phyloP scores from a whole-genome alignment of 30 jellyfish, hydroid and myxozoan species.

The Chrysaora quinquecirrha region DNA sequence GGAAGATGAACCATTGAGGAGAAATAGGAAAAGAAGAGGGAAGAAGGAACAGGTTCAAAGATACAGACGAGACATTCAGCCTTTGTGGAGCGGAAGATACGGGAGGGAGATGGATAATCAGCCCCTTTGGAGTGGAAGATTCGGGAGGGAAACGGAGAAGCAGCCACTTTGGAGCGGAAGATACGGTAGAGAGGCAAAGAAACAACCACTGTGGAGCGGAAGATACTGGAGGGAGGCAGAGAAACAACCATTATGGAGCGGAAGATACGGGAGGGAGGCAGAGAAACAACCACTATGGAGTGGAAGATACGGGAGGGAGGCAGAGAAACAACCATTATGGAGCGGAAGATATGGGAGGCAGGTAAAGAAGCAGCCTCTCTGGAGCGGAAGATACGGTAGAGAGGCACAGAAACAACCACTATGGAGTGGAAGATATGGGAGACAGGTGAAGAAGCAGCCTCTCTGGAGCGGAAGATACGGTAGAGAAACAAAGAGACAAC shows the following conservation, averaged over 20 bases:
- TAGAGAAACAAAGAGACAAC: too few relatives aligned
- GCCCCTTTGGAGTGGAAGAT: not conserved
- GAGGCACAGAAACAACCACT: too few relatives aligned
- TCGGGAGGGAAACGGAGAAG: slow-evolving; percentile 5
- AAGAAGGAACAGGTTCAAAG: too few relatives aligned
- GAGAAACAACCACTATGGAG: slow-evolving; percentile 43
- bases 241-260: slow-evolving; percentile 20
- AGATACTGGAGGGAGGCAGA: slow-evolving; percentile 19
- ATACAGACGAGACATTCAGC: too few relatives aligned
- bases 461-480: too few relatives aligned
- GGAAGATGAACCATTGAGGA: not conserved
- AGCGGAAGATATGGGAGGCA: not conserved
- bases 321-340: slow-evolving; percentile 48
- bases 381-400: slow-evolving; percentile 37
- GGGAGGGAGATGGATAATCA: not conserved
- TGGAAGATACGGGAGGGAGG: slow-evolving; percentile 43
- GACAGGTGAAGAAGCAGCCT: too few relatives aligned
- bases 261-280: slow-evolving; percentile 51
- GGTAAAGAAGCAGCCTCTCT: slow-evolving; percentile 19
- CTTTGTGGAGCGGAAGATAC: slow-evolving; percentile 30
- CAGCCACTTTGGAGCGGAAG: slow-evolving; percentile 53
- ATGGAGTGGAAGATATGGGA: too few relatives aligned
- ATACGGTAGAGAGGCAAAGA: slow-evolving; percentile 1
- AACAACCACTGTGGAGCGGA: slow-evolving; percentile 45
- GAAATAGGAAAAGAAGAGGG: not conserved